Evolutionary conservation across 2,888 invertebrate species (phyloP).

Genomic region (Caenorhabditis uteleia): DNA sequence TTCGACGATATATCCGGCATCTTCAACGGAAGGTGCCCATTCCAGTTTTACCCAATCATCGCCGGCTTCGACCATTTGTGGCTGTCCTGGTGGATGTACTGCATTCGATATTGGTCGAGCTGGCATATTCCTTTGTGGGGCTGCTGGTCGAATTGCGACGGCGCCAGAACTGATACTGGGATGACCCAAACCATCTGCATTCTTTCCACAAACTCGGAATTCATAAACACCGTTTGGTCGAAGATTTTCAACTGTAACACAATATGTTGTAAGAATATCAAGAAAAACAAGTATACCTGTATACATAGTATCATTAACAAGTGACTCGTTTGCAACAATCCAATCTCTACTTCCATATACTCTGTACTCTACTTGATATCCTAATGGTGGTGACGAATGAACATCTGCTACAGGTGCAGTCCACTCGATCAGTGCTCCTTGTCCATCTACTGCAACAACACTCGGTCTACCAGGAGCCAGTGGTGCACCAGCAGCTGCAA

Average conservation of each 20-base stretch:
- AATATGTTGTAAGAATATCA: no score
- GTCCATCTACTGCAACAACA: slow-evolving; percentile 60
- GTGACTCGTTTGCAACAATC: slow-evolving; percentile 60
- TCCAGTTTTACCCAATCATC: slow-evolving; percentile 64
- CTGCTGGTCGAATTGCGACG: slow-evolving; percentile 35
- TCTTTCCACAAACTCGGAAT: slow-evolving; percentile 65
- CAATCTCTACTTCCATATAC: slow-evolving; percentile 59
- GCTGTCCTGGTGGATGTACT: slow-evolving; percentile 45
- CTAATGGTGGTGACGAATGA: slow-evolving; percentile 48
- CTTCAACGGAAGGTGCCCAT: slow-evolving; percentile 58
- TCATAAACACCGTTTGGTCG: slow-evolving; percentile 70
- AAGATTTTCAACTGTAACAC: slow-evolving; percentile 63
- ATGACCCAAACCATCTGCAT: slow-evolving; percentile 59
- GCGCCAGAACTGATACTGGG: slow-evolving; percentile 37
- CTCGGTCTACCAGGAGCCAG: slow-evolving; percentile 59
- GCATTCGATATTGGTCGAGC: slow-evolving; percentile 19
- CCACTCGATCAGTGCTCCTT: slow-evolving; percentile 64
- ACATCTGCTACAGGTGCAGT: slow-evolving; percentile 52
- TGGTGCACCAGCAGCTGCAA: slow-evolving; percentile 41
- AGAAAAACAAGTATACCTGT: no score
- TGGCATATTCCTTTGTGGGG: slow-evolving; percentile 34
- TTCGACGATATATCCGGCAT: slow-evolving; percentile 64
- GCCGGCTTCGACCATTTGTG: slow-evolving; percentile 63
- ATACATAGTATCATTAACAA: slow-evolving; percentile 35
- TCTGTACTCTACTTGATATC: slow-evolving; percentile 58